Evolutionary conservation across 2,113 vertebrate genomes (phyloP), one percentile per base, ranked within the genome.

Genomic region (Scalopus aquaticus): DNA sequence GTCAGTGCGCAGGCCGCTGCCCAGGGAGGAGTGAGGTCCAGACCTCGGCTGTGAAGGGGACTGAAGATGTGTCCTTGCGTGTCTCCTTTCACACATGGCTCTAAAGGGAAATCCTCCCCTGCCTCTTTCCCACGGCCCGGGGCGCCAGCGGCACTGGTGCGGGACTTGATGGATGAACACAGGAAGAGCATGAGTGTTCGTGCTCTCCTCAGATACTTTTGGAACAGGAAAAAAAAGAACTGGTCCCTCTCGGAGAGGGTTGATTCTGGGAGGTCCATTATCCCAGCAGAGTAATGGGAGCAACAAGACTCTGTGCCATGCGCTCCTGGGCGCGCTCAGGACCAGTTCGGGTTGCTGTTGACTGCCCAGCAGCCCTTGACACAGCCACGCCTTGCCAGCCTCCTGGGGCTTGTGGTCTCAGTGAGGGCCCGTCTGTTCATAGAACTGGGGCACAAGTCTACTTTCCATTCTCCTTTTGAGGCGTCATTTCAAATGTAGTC

Each of bases 21-120:
- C 72, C 17, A 44, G 4, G 0, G 0, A 39, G 42, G 60, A 17
- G 9, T 54, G 24, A 54, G 30, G 56, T 60, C 60, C 46, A 64
- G 26, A 10, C 3, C 0, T 8, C 11, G 35, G 37, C 58, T 22
- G 2, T 46, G 49, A 8, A 2, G 2, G 2, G 46, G 19, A 54
- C 54, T 39, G 24, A 51, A 44, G 22, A 24, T 28, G 58, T 54
- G 11, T 81, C 49, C 67, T 67, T 65, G 26, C 17, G 5, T 32
- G 24, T 16, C 35, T 37, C 12, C 30, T 70, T 17, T 5, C 19
- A 58, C 37, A 6, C 30, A 20, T 28, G 30, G 5, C 64, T 82
- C 37, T 26, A 4, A 58, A 81, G 88, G 67, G 69, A 54, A 46
- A 35, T 58, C 87, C 26, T 86, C 79, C 42, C 54, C 39, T 26